These are phyloP conservation scores for Fabriciana adippe DNA, from an alignment of 2,888 invertebrate genomes.

Conservation along the genomic window DNA sequence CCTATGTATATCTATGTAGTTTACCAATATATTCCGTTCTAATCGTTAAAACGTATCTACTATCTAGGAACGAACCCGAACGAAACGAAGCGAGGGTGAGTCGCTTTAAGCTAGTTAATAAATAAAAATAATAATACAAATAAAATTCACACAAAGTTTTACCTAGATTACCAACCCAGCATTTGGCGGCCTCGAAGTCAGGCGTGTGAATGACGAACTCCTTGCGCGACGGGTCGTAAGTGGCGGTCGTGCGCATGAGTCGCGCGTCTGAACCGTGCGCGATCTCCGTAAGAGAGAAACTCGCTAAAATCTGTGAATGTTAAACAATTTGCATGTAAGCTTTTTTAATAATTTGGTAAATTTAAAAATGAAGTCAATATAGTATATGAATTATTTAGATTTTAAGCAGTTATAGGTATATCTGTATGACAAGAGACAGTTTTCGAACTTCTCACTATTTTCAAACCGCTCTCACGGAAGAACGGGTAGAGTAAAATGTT, in stretches of 20 bases:
- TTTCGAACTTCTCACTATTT: no score
- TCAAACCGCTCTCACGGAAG: no score
- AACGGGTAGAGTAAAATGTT: no score
- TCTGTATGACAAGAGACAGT: neutral
- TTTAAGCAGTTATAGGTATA: neutral
- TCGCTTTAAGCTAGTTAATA: no score
- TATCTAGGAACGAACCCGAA: no score
- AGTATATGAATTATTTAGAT: neutral
- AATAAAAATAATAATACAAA: slow-evolving; percentile 32
- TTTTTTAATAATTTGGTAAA: no score
- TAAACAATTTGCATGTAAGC: neutral
- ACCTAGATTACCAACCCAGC: slow-evolving; percentile 97
- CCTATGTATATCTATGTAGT: no score
- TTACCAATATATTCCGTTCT: no score
- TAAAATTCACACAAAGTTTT: slow-evolving; percentile 61
- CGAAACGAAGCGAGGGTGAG: no score
- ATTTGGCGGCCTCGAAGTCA: slow-evolving; percentile 97
- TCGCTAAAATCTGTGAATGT: slow-evolving; percentile 85
- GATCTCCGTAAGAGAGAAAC: slow-evolving; percentile 95
- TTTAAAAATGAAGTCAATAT: no score
- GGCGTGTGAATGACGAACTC: slow-evolving; percentile 95
- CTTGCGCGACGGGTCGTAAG: slow-evolving; percentile 88
- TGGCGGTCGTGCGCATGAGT: slow-evolving; percentile 94
- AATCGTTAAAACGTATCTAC: no score
- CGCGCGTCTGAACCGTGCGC: slow-evolving; percentile 97